Evolutionary conservation across 2,888 invertebrate genomes (phyloP).

Genomic region (Hirtodrosophila alboralis): DNA sequence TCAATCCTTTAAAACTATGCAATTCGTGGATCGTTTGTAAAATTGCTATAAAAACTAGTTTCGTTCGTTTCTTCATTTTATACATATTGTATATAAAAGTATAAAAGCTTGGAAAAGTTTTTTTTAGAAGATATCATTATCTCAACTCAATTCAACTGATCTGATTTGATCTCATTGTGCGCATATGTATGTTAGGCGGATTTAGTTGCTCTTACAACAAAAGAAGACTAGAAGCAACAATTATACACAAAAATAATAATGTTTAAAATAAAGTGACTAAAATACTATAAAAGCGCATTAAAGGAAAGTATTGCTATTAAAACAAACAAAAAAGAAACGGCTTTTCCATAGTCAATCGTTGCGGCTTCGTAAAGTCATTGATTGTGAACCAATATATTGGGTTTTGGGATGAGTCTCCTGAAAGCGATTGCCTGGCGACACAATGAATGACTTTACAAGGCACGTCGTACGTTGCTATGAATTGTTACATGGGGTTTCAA

Average conservation of each 20-base stretch:
- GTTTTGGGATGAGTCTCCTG: constrained; percentile 72
- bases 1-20: constrained; percentile 74
- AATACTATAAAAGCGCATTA: constrained; percentile 78
- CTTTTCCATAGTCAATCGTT: constrained; percentile 39
- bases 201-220: constrained; percentile 82
- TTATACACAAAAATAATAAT: constrained; percentile 80
- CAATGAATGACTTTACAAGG: constrained; percentile 81
- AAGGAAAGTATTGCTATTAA: constrained; percentile 65
- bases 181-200: constrained; percentile 56
- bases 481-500: constrained; percentile 36
- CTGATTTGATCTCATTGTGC: constrained; percentile 44
- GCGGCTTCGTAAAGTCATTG: constrained; percentile 74
- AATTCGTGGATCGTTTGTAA: constrained; percentile 71
- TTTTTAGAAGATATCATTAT: constrained; percentile 67
- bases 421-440: constrained; percentile 62
- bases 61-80: constrained; percentile 76
- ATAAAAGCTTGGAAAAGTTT: constrained; percentile 74
- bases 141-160: constrained; percentile 56
- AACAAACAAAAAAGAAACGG: constrained; percentile 59
- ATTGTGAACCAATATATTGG: constrained; percentile 53
- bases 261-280: constrained; percentile 78
- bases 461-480: constrained; percentile 42
- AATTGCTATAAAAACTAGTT: constrained; percentile 81
- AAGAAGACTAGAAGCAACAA: constrained; percentile 84
- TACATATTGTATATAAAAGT: constrained; percentile 78